Percentiles rank a stretch among this genome's conserved stretches.
Evolutionary conservation across 2,113 vertebrate genomes (phyloP).

Genomic region (Pavo muticus): DNA sequence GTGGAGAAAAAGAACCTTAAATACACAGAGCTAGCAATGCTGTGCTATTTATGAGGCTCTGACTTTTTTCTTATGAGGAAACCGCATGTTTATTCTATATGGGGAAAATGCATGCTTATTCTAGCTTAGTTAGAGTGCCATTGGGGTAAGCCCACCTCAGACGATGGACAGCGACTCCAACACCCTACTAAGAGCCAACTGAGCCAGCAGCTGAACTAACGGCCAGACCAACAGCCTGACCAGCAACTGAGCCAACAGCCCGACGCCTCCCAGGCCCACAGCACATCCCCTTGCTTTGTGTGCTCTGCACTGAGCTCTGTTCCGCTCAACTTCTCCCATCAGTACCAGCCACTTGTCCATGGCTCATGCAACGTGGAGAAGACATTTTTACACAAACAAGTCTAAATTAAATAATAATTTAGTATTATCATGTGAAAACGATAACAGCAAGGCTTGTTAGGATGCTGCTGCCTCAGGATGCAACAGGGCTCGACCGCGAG

Average conservation of each 20-base stretch:
- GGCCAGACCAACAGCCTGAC: too few species aligned
- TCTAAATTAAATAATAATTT: neutral
- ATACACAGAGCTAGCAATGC: neutral
- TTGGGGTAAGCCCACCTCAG: neutral
- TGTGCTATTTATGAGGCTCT: fast-evolving
- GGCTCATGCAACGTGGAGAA: fast-evolving
- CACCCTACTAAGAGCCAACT: neutral
- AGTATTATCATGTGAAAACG: neutral
- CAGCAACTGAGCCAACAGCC: neutral
- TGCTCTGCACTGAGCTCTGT: neutral
- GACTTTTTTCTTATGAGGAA: neutral
- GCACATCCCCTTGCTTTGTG: neutral
- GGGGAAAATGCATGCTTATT: neutral
- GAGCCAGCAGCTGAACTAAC: neutral
- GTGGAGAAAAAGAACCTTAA: neutral
- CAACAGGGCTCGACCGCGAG: neutral
- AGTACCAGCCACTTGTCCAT: neutral
- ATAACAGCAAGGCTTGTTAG: neutral
- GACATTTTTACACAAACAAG: neutral
- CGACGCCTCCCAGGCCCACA: neutral
- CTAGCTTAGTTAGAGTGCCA: neutral
- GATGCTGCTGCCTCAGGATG: neutral
- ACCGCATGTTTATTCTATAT: neutral
- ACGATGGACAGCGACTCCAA: fast-evolving
- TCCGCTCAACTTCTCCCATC: neutral